Evolutionary conservation across 1,140 invertebrate species (phyloP).

Genomic region (Danaus melanippus): DNA sequence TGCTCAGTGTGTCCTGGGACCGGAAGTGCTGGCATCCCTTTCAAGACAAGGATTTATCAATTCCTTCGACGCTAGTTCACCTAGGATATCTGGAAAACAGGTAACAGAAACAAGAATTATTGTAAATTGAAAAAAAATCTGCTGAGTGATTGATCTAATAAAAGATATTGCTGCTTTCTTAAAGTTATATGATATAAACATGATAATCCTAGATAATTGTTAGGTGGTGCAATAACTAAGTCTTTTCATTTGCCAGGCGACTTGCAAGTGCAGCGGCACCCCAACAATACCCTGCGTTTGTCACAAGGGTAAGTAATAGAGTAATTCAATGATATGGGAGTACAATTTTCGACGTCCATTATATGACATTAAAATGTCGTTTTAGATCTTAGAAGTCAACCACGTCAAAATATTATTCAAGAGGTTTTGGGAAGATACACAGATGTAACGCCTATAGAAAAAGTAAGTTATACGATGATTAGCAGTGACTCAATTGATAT

Average conservation of each 20-base stretch:
- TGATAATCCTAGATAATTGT: no score
- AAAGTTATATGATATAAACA: no score
- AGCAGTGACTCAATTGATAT: constrained; percentile 26
- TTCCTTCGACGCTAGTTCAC: background rate
- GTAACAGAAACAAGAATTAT: background rate
- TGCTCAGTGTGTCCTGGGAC: constrained; percentile 48
- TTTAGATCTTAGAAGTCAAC: constrained; percentile 42
- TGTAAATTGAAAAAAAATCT: no score
- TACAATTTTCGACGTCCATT: constrained; percentile 24
- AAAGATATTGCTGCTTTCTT: no score
- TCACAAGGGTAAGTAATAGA: constrained; percentile 31
- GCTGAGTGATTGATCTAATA: no score
- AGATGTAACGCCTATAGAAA: constrained; percentile 40
- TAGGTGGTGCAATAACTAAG: no score
- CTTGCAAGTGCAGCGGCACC: constrained; percentile 24
- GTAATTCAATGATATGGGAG: constrained; percentile 40
- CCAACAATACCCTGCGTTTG: constrained; percentile 28
- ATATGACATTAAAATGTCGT: constrained; percentile 22
- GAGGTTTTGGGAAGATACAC: constrained; percentile 52
- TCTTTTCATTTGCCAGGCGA: constrained; percentile 19
- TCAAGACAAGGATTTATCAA: constrained; percentile 21
- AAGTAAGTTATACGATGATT: constrained; percentile 44
- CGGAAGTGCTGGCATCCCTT: constrained; percentile 24
- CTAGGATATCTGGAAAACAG: background rate
- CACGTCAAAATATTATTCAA: constrained; percentile 47